Evolutionary conservation across 2,888 invertebrate genomes (phyloP).

Genomic region (Physocephala rufipes): DNA sequence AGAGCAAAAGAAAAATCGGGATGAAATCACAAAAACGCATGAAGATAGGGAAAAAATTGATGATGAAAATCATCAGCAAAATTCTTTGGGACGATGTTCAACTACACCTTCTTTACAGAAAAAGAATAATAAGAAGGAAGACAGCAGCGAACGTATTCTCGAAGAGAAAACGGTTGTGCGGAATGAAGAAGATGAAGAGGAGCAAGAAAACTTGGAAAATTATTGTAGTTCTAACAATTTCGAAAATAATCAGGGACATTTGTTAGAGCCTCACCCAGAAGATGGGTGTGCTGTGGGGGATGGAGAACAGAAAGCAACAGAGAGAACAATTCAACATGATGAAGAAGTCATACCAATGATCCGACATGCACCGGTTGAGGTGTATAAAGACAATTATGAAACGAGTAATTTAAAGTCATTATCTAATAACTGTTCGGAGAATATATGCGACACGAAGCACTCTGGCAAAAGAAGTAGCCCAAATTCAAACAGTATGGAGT

Average conservation of each 20-base stretch:
- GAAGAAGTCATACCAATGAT: constrained; percentile 34
- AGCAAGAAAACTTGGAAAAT: neutral
- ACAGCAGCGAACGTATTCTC: neutral
- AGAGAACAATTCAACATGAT: constrained; percentile 1
- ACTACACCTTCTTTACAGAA: neutral
- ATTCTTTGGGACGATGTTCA: neutral
- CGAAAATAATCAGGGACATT: neutral
- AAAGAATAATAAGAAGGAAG: neutral
- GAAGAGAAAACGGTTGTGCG: neutral
- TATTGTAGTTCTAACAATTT: neutral
- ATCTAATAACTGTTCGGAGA: neutral
- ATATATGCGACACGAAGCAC: neutral
- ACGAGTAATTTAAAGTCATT: neutral
- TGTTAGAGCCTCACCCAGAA: neutral
- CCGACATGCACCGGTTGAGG: constrained; percentile 34
- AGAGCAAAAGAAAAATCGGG: too few relatives aligned
- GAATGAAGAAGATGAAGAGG: neutral
- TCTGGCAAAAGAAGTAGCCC: neutral
- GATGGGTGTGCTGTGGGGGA: neutral
- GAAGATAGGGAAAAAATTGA: constrained; percentile 8
- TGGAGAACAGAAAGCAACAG: neutral
- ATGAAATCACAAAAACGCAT: constrained; percentile 5
- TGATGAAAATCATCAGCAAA: constrained; percentile 4
- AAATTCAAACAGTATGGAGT: neutral
- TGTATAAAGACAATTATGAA: constrained; percentile 14